These are phyloP conservation scores for Diorhabda sublineata DNA, from an alignment of 1,140 invertebrate genomes.

Conservation along the genomic window DNA sequence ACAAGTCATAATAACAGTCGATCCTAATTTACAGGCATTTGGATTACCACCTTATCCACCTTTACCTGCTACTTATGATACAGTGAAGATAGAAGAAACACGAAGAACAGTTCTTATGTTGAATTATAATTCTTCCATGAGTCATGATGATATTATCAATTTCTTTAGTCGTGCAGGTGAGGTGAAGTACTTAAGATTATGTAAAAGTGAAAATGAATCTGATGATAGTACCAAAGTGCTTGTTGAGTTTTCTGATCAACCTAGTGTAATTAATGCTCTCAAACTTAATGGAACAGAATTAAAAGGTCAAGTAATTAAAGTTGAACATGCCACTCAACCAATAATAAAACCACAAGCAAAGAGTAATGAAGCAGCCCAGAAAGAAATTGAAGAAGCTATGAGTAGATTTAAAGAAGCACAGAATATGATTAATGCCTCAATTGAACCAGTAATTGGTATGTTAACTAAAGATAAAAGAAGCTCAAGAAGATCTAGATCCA, in stretches of 20 bases:
- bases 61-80: constrained; percentile 84
- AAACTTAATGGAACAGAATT: constrained; percentile 77
- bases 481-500: constrained; percentile 51
- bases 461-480: constrained; percentile 78
- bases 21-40: constrained; percentile 80
- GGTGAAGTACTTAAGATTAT: constrained; percentile 93
- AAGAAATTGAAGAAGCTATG: constrained; percentile 97
- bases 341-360: constrained; percentile 92
- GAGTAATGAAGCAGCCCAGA: constrained; percentile 89
- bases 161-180: constrained; percentile 85
- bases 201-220: constrained; percentile 76
- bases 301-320: constrained; percentile 60
- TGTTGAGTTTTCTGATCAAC: constrained; percentile 92
- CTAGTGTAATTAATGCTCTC: constrained; percentile 80
- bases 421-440: constrained; percentile 86
- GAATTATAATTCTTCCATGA: constrained; percentile 65
- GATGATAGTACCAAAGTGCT: constrained; percentile 78
- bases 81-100: constrained; percentile 93
- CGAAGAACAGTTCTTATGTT: constrained; percentile 80
- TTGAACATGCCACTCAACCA: constrained; percentile 85
- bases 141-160: constrained; percentile 72
- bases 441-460: constrained; percentile 84
- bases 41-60: constrained; percentile 89
- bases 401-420: constrained; percentile 89
- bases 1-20: constrained; percentile 83